phyloP scores from a whole-genome alignment of 2,888 invertebrate species.

The Polylopha cassiicola region DNA sequence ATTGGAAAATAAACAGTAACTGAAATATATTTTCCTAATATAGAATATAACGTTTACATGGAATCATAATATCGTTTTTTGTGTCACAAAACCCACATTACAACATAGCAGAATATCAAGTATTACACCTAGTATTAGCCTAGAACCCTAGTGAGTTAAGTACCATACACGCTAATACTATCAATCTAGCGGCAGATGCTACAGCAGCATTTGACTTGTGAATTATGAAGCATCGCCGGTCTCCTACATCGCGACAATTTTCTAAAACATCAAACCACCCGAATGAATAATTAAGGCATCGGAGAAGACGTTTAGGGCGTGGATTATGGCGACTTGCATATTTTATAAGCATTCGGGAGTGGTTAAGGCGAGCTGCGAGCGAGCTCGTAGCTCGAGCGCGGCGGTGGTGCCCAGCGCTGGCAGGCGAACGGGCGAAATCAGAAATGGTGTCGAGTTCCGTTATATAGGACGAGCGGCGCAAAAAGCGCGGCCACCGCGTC shows the following conservation, averaged over 20 bases:
- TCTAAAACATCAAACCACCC: conserved; percentile 74
- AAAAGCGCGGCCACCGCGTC: conserved; percentile 73
- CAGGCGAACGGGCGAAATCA: conserved; percentile 30
- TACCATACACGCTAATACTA: conserved; percentile 20
- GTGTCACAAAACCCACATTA: too few species aligned
- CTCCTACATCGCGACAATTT: conserved; percentile 70
- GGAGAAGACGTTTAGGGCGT: conserved; percentile 73
- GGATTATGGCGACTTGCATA: conserved; percentile 75
- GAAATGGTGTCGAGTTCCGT: conserved; percentile 62
- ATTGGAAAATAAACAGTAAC: too few species aligned
- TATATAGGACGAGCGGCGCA: conserved; percentile 63
- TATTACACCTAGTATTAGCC: too few species aligned
- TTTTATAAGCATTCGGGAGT: conserved; percentile 68
- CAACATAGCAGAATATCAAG: too few species aligned
- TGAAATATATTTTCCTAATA: too few species aligned
- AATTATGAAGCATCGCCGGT: conserved; percentile 65
- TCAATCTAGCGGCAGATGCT: conserved; percentile 51
- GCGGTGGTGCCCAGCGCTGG: conserved; percentile 32
- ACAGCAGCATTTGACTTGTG: conserved; percentile 47
- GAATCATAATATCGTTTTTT: too few species aligned
- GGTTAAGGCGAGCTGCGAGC: conserved; percentile 51
- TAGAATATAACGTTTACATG: too few species aligned
- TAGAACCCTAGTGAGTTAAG: not conserved
- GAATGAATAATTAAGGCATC: conserved; percentile 72
- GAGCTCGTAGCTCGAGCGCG: conserved; percentile 34